Conservation (phyloP, 1,140 invertebrate species). For the Microplitis demolitor region DNA sequence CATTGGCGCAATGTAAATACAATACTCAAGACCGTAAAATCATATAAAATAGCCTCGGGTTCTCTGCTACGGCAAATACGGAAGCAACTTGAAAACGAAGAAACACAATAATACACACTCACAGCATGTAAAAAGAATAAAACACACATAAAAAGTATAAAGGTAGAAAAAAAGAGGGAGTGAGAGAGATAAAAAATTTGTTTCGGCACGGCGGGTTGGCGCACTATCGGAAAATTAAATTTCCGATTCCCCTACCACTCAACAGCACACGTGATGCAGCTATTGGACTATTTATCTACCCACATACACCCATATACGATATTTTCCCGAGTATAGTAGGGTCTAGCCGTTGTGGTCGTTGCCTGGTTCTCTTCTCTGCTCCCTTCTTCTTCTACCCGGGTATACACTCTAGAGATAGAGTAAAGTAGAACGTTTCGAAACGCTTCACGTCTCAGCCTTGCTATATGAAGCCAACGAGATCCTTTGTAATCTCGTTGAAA, state of each 20-base stretch:
- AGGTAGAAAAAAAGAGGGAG: no score
- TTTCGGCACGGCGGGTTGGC: background rate
- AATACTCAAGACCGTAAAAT: no score
- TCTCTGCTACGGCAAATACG: no score
- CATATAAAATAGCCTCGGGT: no score
- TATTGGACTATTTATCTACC: conserved; percentile 25
- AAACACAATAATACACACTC: no score
- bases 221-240: conserved; percentile 32
- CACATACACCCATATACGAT: conserved; percentile 3
- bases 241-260: conserved; percentile 22
- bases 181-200: no score
- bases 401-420: background rate
- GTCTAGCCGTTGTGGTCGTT: no score
- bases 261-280: background rate
- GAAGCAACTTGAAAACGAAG: no score
- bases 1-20: no score
- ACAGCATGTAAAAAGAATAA: no score
- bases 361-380: no score
- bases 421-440: conserved; percentile 44
- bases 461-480: conserved; percentile 32
- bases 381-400: background rate
- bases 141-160: no score
- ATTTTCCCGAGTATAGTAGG: background rate
- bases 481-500: conserved; percentile 51
- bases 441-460: conserved; percentile 41